phyloP scores from a whole-genome alignment of 2,888 invertebrate genomes.

The Noctua janthe region DNA sequence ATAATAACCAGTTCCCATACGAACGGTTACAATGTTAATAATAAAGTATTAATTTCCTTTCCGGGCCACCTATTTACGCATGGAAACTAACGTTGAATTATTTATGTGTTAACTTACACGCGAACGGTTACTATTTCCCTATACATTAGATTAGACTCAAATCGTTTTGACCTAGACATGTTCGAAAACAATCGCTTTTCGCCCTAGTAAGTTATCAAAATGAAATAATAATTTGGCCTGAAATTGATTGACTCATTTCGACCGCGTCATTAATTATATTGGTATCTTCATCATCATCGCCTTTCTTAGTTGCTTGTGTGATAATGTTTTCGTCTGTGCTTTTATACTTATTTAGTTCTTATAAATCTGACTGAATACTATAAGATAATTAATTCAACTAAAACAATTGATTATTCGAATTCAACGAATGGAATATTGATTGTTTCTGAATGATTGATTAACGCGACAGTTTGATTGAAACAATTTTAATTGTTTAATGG shows the following conservation, averaged over 20 bases:
- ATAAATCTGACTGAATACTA: slow-evolving; percentile 1
- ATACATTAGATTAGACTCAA: slow-evolving; percentile 55
- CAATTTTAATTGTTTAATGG: slow-evolving; percentile 29
- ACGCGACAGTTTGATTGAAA: slow-evolving; percentile 22
- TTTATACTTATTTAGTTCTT: slow-evolving; percentile 25
- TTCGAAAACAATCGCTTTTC: slow-evolving; percentile 34
- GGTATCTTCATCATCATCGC: slow-evolving; percentile 16
- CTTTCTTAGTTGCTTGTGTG: slow-evolving; percentile 34
- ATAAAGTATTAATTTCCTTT: slow-evolving; percentile 60
- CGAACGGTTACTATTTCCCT: slow-evolving; percentile 49
- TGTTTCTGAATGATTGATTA: slow-evolving; percentile 38
- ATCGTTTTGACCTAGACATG: slow-evolving; percentile 59
- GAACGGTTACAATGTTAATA: slow-evolving; percentile 40
- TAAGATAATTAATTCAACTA: slow-evolving; percentile 15
- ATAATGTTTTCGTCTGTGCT: slow-evolving; percentile 30
- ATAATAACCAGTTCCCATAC: slow-evolving; percentile 16
- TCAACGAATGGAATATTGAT: slow-evolving; percentile 20
- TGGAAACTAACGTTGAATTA: slow-evolving; percentile 59
- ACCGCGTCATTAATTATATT: slow-evolving; percentile 16
- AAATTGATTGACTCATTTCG: slow-evolving; percentile 33
- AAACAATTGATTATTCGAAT: slow-evolving; percentile 36
- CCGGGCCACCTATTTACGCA: slow-evolving; percentile 54
- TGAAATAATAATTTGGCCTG: slow-evolving; percentile 10
- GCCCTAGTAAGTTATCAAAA: slow-evolving; percentile 25
- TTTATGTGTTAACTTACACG: slow-evolving; percentile 65